Percentiles rank a stretch among this genome's conserved stretches.
phyloP scores from a whole-genome alignment of 2,888 invertebrate species.

The Ceraclea dissimilis region DNA sequence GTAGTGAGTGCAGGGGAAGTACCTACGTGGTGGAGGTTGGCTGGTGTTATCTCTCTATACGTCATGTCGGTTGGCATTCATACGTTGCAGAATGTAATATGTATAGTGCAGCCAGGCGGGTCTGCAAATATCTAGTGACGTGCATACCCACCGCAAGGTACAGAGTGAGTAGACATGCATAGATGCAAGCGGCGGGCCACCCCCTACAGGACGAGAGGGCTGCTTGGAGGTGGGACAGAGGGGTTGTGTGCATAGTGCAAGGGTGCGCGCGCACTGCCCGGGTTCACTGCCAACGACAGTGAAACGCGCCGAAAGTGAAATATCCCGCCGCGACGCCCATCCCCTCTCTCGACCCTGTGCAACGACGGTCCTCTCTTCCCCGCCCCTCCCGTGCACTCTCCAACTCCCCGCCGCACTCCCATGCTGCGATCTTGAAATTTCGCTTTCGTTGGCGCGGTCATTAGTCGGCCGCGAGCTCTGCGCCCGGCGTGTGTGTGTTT shows the following conservation, averaged over 20 bases:
- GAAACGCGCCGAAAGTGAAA: slow-evolving; percentile 37
- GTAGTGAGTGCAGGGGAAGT: not conserved
- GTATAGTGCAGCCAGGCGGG: not conserved
- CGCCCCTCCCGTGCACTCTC: slow-evolving; percentile 34
- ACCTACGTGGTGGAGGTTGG: not conserved
- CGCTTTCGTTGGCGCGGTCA: slow-evolving; percentile 58
- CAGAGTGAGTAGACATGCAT: not conserved
- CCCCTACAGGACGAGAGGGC: not conserved
- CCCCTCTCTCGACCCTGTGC: slow-evolving; percentile 12
- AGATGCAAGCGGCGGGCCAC: not conserved
- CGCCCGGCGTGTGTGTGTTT: slow-evolving; percentile 52
- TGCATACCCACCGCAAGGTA: not conserved
- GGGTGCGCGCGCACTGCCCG: slow-evolving; percentile 35
- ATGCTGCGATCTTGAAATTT: slow-evolving; percentile 58
- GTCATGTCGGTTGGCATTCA: not conserved
- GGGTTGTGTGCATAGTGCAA: slow-evolving; percentile 4
- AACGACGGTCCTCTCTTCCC: slow-evolving; percentile 13
- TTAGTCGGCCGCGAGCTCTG: slow-evolving; percentile 53
- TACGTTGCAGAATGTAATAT: too few species aligned
- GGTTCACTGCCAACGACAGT: slow-evolving; percentile 31
- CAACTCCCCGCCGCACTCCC: slow-evolving; percentile 33
- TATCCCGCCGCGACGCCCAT: slow-evolving; percentile 27
- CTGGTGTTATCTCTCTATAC: not conserved
- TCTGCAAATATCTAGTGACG: not conserved
- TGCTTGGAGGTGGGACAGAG: slow-evolving; percentile 2